Percentiles rank a stretch among this genome's conserved stretches.
phyloP scores from a whole-genome alignment of 2,888 invertebrate species.

The Ptychoptera contaminata region DNA sequence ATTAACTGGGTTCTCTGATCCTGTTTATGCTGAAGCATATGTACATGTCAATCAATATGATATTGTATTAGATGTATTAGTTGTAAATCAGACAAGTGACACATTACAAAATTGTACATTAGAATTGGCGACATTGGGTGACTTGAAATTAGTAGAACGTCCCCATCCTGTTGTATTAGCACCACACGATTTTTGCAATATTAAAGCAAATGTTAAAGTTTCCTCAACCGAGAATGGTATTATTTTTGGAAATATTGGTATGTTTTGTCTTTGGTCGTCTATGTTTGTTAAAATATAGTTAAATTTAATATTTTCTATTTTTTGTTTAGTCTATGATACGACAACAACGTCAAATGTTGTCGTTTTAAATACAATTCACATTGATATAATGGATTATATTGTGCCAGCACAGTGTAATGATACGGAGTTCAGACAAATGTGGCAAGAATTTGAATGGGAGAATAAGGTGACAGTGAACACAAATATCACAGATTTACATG shows the following conservation, averaged over 20 bases:
- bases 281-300: background rate
- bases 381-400: constrained; percentile 99
- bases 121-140: constrained; percentile 94
- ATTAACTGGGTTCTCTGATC: constrained; percentile 97
- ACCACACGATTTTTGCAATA: constrained; percentile 93
- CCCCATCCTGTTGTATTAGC: constrained; percentile 91
- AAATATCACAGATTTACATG: constrained; percentile 76
- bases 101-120: constrained; percentile 96
- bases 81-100: constrained; percentile 97
- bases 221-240: constrained; percentile 99
- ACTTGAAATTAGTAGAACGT: constrained; percentile 94
- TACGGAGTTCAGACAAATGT: constrained; percentile 96
- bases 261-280: constrained; percentile 12
- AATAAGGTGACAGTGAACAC: constrained; percentile 93
- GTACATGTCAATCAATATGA: constrained; percentile 98
- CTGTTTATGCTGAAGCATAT: constrained; percentile 99
- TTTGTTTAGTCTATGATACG: constrained; percentile 76
- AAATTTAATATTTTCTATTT: constrained; percentile 7
- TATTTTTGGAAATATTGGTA: constrained; percentile 96
- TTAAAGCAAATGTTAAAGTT: constrained; percentile 97
- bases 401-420: constrained; percentile 90
- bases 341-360: constrained; percentile 69
- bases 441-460: constrained; percentile 99
- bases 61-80: constrained; percentile 92
- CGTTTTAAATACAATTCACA: constrained; percentile 96